Evolutionary conservation across 2,113 vertebrate genomes (phyloP).

Genomic region (Thinocorus orbignyianus): DNA sequence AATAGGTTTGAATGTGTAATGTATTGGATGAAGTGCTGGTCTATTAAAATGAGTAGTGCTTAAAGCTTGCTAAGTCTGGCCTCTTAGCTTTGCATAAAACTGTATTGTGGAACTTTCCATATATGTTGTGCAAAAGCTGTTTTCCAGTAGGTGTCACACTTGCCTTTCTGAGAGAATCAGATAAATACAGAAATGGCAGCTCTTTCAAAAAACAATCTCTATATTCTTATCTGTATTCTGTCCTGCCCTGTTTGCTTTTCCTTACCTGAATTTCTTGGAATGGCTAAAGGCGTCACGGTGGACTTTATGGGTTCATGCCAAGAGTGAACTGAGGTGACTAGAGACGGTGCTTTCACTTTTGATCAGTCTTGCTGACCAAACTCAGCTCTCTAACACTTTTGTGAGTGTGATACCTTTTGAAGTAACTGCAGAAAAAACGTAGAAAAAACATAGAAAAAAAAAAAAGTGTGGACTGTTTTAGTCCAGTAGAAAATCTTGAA

Average conservation of each 20-base stretch:
- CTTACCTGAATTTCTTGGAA: not conserved
- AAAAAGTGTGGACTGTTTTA: not conserved
- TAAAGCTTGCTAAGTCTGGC: not conserved
- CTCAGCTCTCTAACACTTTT: not conserved
- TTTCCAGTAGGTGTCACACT: slow-evolving; percentile 73
- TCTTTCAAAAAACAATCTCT: not conserved
- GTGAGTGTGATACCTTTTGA: not conserved
- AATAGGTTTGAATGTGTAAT: not conserved
- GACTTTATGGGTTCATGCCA: not conserved
- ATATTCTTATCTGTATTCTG: not conserved
- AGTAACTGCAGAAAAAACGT: not conserved
- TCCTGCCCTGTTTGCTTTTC: not conserved
- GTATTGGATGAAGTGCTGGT: not conserved
- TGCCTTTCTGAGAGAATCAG: not conserved
- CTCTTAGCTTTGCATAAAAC: not conserved
- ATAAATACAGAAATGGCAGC: not conserved
- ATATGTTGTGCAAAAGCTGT: not conserved
- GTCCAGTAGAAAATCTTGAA: not conserved
- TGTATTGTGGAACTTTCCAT: not conserved
- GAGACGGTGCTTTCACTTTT: not conserved
- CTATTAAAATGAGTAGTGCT: not conserved
- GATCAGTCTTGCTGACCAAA: not conserved
- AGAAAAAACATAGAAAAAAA: too few species aligned
- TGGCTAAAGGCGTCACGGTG: not conserved
- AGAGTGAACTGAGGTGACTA: not conserved